Conservation (phyloP, 2,797 vertebrate genomes). For the Columba guinea region DNA sequence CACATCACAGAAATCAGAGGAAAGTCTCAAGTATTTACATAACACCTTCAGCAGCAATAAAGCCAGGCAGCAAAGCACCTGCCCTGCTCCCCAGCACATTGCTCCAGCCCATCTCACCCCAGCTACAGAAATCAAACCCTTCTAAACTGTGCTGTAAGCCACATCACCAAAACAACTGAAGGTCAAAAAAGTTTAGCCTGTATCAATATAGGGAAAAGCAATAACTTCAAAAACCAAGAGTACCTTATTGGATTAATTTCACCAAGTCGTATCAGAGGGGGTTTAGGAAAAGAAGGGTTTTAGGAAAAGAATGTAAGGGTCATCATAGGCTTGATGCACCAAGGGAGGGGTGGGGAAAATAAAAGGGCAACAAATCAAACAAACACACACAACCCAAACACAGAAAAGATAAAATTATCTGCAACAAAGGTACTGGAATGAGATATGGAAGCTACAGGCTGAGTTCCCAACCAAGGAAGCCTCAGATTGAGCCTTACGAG, state of each 20-base stretch:
- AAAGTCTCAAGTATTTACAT: background rate
- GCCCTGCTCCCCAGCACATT: background rate
- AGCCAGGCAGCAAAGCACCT: background rate
- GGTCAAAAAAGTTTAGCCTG: background rate
- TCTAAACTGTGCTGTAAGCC: background rate
- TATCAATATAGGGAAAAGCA: background rate
- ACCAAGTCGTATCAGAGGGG: rapidly evolving
- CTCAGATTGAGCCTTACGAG: background rate
- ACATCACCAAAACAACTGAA: background rate
- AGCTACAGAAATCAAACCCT: background rate
- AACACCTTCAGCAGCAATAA: background rate
- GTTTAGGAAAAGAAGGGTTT: background rate
- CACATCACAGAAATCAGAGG: background rate
- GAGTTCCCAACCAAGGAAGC: background rate
- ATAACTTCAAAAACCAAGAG: background rate
- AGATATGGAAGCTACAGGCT: background rate
- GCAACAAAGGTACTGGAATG: background rate
- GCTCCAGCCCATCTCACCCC: background rate
- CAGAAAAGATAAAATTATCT: background rate
- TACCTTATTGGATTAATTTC: background rate
- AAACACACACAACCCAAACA: no score
- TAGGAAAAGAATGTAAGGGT: background rate
- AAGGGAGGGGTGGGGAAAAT: background rate
- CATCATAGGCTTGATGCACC: background rate
- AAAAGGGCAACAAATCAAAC: no score